These are phyloP conservation scores for Sturnus vulgaris DNA, from an alignment of 2,113 vertebrate genomes.

Conservation along the genomic window DNA sequence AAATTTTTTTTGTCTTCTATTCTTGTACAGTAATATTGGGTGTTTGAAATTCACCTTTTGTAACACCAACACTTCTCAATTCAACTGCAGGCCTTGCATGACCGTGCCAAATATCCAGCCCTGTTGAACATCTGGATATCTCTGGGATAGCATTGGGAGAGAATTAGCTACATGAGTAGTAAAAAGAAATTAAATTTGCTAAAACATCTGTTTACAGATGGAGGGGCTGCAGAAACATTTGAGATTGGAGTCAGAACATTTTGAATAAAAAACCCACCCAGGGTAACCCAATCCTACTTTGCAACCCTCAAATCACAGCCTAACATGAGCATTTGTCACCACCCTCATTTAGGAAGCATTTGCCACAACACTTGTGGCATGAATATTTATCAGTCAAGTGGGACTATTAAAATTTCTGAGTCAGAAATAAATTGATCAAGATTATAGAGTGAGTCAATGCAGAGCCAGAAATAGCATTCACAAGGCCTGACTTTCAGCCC, in stretches of 20 bases:
- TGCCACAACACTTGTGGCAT: neutral
- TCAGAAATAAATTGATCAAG: constrained; percentile 58
- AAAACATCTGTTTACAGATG: neutral
- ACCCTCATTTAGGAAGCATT: constrained; percentile 2
- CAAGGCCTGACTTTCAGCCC: constrained; percentile 34
- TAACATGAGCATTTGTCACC: neutral
- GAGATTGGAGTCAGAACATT: neutral
- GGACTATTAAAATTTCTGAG: constrained; percentile 44
- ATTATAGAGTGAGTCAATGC: constrained; percentile 53
- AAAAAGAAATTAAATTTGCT: neutral
- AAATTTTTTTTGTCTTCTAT: neutral
- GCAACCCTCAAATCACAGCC: neutral
- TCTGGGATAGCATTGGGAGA: neutral
- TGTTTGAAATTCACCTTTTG: neutral
- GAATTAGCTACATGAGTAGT: neutral
- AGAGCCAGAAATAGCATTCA: constrained; percentile 56
- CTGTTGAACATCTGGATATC: neutral
- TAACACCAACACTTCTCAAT: neutral
- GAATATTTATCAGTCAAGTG: constrained; percentile 57
- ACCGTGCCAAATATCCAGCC: too few species aligned
- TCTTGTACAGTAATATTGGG: neutral
- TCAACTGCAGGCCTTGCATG: accelerated
- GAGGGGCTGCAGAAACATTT: neutral
- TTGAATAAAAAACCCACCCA: neutral
- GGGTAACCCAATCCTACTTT: neutral